phyloP scores from a whole-genome alignment of 1,140 invertebrate species.

The Papilio glaucus region DNA sequence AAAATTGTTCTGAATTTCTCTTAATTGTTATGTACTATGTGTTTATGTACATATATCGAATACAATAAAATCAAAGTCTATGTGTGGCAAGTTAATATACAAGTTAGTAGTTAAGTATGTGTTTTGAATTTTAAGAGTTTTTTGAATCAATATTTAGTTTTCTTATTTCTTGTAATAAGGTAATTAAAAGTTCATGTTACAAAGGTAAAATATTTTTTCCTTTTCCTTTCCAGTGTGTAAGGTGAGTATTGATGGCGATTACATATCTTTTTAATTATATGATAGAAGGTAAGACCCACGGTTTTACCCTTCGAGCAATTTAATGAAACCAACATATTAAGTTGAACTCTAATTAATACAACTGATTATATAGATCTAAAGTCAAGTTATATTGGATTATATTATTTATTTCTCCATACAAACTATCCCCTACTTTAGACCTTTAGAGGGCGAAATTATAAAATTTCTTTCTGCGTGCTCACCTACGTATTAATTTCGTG shows the following conservation, averaged over 20 bases:
- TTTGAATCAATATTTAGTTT: not conserved
- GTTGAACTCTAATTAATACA: too few species aligned
- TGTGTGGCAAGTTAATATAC: not conserved
- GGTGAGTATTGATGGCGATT: not conserved
- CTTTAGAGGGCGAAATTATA: too few species aligned
- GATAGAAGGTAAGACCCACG: too few species aligned
- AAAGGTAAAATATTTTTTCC: not conserved
- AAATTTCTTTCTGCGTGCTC: too few species aligned
- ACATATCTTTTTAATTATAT: too few species aligned
- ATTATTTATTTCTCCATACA: too few species aligned
- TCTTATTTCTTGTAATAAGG: not conserved
- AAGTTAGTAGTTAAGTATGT: slow-evolving; percentile 13
- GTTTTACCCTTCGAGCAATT: too few species aligned
- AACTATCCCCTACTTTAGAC: too few species aligned
- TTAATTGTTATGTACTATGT: not conserved
- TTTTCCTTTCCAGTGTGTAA: not conserved
- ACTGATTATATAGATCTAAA: too few species aligned
- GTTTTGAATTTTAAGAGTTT: not conserved
- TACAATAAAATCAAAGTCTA: not conserved
- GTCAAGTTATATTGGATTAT: too few species aligned
- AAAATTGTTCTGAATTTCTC: not conserved
- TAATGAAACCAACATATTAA: too few species aligned
- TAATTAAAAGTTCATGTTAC: slow-evolving; percentile 22
- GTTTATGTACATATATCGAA: not conserved
- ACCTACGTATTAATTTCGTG: too few species aligned